Percentiles rank a stretch among this genome's conserved stretches.
Conservation (phyloP, 1,140 invertebrate genomes). For the Panulirus ornatus region DNA sequence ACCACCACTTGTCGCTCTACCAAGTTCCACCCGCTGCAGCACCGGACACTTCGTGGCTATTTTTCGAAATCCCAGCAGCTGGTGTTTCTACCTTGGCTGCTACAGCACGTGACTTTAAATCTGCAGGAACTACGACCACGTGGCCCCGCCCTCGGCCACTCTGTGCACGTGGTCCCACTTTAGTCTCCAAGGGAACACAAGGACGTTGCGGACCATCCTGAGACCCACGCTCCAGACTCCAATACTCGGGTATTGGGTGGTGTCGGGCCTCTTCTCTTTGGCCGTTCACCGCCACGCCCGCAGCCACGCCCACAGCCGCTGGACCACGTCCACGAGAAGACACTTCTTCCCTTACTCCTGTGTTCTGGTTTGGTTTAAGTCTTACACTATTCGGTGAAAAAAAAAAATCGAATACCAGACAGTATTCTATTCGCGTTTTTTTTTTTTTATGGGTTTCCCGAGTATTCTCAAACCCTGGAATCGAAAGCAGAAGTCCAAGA, state of each 20-base stretch:
- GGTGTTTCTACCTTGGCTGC: background rate
- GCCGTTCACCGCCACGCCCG: background rate
- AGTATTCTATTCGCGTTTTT: background rate
- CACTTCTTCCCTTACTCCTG: background rate
- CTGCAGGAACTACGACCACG: background rate
- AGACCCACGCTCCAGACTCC: background rate
- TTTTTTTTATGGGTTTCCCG: background rate
- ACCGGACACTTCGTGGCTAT: background rate
- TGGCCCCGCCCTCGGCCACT: conserved; percentile 14
- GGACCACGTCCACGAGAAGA: background rate
- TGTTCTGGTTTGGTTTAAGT: background rate
- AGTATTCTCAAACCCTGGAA: background rate
- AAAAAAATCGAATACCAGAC: background rate
- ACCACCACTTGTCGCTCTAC: too few relatives aligned
- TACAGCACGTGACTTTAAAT: background rate
- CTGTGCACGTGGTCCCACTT: background rate
- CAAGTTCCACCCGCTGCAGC: background rate
- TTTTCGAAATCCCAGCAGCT: background rate
- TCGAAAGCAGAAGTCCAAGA: background rate
- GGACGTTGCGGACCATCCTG: conserved; percentile 16
- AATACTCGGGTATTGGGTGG: background rate
- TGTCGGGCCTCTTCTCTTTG: background rate
- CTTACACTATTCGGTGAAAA: background rate
- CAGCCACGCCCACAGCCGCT: conserved; percentile 1
- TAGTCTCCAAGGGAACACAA: background rate